Percentiles rank a stretch among this genome's conserved stretches.
Evolutionary conservation across 2,888 invertebrate genomes (phyloP).

Genomic region (Lacanobia wlatinum): DNA sequence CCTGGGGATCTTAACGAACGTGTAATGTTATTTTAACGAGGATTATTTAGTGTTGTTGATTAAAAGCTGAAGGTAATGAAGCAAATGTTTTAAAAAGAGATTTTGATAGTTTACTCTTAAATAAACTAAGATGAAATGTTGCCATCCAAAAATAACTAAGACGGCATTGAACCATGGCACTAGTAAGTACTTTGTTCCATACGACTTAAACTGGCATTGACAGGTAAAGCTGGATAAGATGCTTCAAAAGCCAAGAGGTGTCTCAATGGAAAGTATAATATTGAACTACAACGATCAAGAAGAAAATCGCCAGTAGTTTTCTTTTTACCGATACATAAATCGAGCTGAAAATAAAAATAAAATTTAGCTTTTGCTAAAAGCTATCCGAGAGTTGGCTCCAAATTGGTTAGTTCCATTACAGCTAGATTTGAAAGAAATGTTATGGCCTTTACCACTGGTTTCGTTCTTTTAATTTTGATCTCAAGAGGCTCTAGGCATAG

Average conservation of each 20-base stretch:
- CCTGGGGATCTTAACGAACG: slow-evolving; percentile 42
- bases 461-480: slow-evolving; percentile 24
- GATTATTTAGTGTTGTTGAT: slow-evolving; percentile 34
- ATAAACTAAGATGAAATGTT: neutral
- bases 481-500: neutral
- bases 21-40: slow-evolving; percentile 53
- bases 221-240: neutral
- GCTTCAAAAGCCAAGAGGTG: slow-evolving; percentile 1
- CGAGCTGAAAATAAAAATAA: slow-evolving; percentile 66
- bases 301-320: slow-evolving; percentile 34
- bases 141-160: neutral
- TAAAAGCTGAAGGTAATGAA: slow-evolving; percentile 15
- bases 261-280: slow-evolving; percentile 5
- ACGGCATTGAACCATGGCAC: neutral
- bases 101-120: neutral
- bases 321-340: slow-evolving; percentile 55
- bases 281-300: slow-evolving; percentile 20
- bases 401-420: slow-evolving; percentile 82
- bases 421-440: slow-evolving; percentile 78
- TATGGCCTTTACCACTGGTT: slow-evolving; percentile 69
- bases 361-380: slow-evolving; percentile 77
- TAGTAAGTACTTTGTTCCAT: neutral
- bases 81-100: neutral
- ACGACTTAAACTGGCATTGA: neutral
- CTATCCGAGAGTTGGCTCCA: slow-evolving; percentile 77